Evolutionary conservation across 2,797 vertebrate species (phyloP).

Genomic region (Typhlichthys eigenmanni): DNA sequence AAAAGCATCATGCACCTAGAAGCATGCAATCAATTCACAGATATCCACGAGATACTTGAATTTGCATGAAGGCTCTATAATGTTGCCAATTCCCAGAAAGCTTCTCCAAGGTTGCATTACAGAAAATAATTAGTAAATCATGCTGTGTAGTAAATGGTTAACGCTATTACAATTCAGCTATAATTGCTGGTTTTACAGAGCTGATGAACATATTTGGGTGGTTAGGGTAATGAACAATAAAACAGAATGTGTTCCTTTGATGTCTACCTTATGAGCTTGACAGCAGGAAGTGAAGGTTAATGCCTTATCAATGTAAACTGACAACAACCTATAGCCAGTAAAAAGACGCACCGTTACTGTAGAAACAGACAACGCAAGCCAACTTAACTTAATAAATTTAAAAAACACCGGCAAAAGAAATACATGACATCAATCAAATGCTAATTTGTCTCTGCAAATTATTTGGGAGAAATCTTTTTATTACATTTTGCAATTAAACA

Average conservation of each 20-base stretch:
- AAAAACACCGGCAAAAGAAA: not conserved
- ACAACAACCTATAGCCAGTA: conserved; percentile 17
- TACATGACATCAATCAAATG: not conserved
- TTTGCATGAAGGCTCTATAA: not conserved
- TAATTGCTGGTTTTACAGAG: conserved; percentile 41
- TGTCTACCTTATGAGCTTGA: conserved; percentile 44
- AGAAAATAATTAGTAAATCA: not conserved
- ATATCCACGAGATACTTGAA: conserved; percentile 4
- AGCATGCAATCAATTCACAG: conserved; percentile 7
- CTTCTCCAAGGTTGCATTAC: conserved; percentile 8
- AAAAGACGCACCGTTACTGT: not conserved
- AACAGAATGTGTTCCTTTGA: conserved; percentile 60
- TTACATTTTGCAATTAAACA: too few species aligned
- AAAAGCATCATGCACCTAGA: conserved; percentile 28
- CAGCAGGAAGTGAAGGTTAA: conserved; percentile 47
- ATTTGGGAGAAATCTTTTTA: not conserved
- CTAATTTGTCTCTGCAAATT: not conserved
- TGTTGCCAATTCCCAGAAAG: not conserved
- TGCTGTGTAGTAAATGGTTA: conserved; percentile 34
- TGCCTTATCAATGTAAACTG: conserved; percentile 21
- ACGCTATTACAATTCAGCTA: conserved; percentile 16
- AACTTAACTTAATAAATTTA: not conserved
- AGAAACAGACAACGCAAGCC: not conserved
- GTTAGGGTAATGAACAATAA: conserved; percentile 53
- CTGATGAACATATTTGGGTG: conserved; percentile 39